Percentiles rank a stretch among this genome's conserved stretches.
These are phyloP conservation scores for Sinocyclocheilus anophthalmus DNA, from an alignment of 2,113 vertebrate genomes.

Conservation along the genomic window DNA sequence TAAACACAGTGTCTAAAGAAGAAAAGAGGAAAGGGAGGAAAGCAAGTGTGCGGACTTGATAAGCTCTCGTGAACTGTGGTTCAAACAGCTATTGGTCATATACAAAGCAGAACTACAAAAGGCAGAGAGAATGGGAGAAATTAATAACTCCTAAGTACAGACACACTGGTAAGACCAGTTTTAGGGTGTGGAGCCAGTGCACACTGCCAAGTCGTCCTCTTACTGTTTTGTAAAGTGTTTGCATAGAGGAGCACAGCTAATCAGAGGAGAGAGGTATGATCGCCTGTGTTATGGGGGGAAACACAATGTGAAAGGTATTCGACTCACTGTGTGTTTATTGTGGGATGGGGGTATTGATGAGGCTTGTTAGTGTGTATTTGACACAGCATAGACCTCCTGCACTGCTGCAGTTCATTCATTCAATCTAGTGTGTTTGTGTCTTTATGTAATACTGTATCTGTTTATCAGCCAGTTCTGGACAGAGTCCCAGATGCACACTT, in stretches of 20 bases:
- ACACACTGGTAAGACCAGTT: conserved; percentile 48
- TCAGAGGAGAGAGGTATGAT: conserved; percentile 31
- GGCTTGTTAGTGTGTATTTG: not conserved
- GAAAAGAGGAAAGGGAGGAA: conserved; percentile 38
- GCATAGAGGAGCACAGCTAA: conserved; percentile 5
- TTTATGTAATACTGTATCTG: not conserved
- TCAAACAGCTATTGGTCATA: conserved; percentile 17
- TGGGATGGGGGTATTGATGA: not conserved
- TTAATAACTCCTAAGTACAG: conserved; percentile 34
- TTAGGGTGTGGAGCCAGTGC: conserved; percentile 3
- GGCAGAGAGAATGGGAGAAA: conserved; percentile 26
- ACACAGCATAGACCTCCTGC: not conserved
- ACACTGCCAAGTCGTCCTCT: conserved; percentile 28
- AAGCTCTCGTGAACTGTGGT: conserved; percentile 26
- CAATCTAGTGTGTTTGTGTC: not conserved
- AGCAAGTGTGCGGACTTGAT: conserved; percentile 44
- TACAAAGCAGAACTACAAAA: conserved; percentile 15
- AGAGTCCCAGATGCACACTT: not conserved
- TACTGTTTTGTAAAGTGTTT: conserved; percentile 35
- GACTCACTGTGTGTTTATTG: not conserved
- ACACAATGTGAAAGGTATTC: not conserved
- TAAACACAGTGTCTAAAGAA: conserved; percentile 3
- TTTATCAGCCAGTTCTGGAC: not conserved
- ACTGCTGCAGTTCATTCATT: conserved; percentile 11
- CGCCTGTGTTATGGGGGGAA: not conserved